These are phyloP conservation scores for Menidia menidia DNA, from an alignment of 2,797 vertebrate species.

Conservation along the genomic window DNA sequence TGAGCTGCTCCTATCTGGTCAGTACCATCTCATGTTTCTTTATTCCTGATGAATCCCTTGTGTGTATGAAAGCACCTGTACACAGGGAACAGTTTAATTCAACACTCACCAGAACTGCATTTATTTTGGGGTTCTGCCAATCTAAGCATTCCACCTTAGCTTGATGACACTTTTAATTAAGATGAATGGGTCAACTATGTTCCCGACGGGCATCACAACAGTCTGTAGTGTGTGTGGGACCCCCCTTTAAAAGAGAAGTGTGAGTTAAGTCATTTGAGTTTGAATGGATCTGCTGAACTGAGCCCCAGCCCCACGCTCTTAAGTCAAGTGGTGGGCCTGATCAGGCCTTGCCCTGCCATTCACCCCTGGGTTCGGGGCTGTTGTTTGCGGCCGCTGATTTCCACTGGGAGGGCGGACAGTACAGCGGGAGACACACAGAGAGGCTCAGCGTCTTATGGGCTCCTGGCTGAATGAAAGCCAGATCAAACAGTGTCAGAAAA, in stretches of 20 bases:
- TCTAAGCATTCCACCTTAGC: not conserved
- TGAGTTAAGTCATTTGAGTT: conserved; percentile 41
- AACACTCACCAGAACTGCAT: not conserved
- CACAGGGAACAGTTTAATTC: too few relatives aligned
- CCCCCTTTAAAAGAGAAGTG: conserved; percentile 29
- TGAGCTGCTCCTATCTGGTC: too few relatives aligned
- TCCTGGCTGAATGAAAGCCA: conserved; percentile 71
- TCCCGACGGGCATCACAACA: not conserved
- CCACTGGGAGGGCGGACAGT: conserved; percentile 62
- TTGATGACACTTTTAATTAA: not conserved
- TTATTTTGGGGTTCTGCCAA: not conserved
- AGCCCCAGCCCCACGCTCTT: not conserved
- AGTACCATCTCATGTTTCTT: too few relatives aligned
- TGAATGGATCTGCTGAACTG: conserved; percentile 50
- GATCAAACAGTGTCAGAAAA: conserved; percentile 80
- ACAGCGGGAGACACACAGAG: conserved; percentile 44
- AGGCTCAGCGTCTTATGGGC: conserved; percentile 63
- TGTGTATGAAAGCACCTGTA: too few relatives aligned
- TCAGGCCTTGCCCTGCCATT: conserved; percentile 69
- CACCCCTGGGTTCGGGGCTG: conserved; percentile 52
- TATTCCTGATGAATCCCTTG: too few relatives aligned
- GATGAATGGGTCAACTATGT: not conserved
- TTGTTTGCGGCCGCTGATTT: conserved; percentile 57
- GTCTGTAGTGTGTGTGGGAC: conserved; percentile 7
- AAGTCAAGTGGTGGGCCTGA: conserved; percentile 34